These are phyloP conservation scores for Anoura caudifer DNA, from an alignment of 2,113 vertebrate species.

Conservation along the genomic window DNA sequence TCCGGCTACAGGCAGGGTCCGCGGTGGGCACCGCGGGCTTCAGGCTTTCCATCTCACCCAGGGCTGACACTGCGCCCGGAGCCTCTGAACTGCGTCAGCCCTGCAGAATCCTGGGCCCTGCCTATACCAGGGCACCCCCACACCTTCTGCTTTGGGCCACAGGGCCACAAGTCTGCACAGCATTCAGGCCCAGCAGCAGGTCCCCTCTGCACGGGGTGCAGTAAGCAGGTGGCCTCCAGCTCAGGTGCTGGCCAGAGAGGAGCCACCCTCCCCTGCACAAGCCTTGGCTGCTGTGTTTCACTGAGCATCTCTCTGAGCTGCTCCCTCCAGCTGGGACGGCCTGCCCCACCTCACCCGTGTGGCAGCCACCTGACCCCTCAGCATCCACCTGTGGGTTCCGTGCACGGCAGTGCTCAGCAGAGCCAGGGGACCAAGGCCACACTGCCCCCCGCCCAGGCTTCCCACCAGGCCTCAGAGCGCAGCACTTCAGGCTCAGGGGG, in stretches of 20 bases:
- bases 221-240: neutral
- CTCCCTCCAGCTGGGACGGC: neutral
- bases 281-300: too few relatives aligned
- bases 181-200: neutral
- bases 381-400: rapidly evolving
- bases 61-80: neutral
- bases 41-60: rapidly evolving
- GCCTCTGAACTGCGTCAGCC: neutral
- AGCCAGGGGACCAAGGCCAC: neutral
- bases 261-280: neutral
- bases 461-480: neutral
- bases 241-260: neutral
- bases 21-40: rapidly evolving
- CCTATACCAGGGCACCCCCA: neutral
- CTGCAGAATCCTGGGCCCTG: neutral
- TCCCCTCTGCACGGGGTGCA: neutral
- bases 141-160: neutral
- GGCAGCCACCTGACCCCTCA: neutral
- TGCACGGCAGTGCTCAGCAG: rapidly evolving
- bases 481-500: too few relatives aligned
- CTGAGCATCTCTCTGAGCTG: neutral
- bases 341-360: neutral
- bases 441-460: too few relatives aligned
- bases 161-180: rapidly evolving
- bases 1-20: too few relatives aligned